Evolutionary conservation across 2,888 invertebrate genomes (phyloP).

Genomic region (Drosophila flavopinicola): DNA sequence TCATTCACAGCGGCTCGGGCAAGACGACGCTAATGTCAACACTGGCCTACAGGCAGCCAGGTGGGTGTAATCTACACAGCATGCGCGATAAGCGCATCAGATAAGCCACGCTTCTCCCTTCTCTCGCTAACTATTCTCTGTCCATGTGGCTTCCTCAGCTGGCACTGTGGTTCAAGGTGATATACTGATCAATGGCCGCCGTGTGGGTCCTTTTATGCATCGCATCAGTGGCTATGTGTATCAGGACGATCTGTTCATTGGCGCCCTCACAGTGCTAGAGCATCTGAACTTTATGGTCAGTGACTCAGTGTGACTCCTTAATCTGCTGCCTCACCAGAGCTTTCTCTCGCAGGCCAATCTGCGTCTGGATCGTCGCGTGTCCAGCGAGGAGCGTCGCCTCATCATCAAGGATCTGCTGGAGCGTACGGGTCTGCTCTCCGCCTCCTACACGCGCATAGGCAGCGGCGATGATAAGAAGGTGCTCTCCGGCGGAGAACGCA

Average conservation of each 20-base stretch:
- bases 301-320: neutral
- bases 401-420: conserved; percentile 89
- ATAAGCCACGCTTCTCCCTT: conserved; percentile 25
- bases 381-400: conserved; percentile 86
- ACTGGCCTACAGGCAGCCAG: conserved; percentile 90
- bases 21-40: conserved; percentile 95
- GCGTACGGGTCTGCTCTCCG: conserved; percentile 89
- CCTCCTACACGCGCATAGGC: conserved; percentile 92
- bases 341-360: conserved; percentile 88
- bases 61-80: conserved; percentile 84
- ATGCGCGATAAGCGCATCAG: conserved; percentile 60
- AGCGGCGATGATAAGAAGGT: conserved; percentile 90
- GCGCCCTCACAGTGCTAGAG: conserved; percentile 93
- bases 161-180: conserved; percentile 91
- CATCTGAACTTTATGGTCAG: conserved; percentile 93
- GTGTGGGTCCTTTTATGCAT: conserved; percentile 90
- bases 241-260: conserved; percentile 95
- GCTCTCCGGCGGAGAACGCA: conserved; percentile 96
- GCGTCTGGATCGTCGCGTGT: conserved; percentile 90
- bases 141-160: conserved; percentile 84
- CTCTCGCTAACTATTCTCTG: conserved; percentile 4
- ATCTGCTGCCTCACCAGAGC: accelerated
- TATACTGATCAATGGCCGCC: conserved; percentile 91
- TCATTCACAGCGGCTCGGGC: conserved; percentile 89
- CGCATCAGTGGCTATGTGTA: conserved; percentile 94